These are phyloP conservation scores for Chlamydotis undulata DNA, from an alignment of 2,113 vertebrate genomes.

Conservation along the genomic window DNA sequence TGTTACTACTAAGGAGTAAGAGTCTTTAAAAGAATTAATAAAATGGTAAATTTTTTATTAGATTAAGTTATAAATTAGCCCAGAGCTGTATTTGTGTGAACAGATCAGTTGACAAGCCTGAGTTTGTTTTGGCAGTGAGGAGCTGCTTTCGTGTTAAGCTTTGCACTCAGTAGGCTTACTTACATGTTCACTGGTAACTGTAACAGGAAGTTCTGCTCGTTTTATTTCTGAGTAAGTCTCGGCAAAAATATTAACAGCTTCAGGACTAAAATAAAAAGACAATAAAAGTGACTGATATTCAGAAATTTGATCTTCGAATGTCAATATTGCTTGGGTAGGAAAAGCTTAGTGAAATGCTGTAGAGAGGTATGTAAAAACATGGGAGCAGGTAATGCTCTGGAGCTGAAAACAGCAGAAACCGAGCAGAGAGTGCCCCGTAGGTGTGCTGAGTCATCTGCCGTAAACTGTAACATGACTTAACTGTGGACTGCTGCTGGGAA, in stretches of 20 bases:
- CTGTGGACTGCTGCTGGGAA: neutral
- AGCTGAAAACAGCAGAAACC: neutral
- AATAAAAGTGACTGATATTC: neutral
- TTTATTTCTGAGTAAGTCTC: neutral
- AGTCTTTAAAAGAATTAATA: neutral
- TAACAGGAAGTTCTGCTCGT: neutral
- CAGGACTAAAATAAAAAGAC: neutral
- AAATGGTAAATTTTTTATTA: neutral
- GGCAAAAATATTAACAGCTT: neutral
- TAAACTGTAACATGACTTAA: neutral
- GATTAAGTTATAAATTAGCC: neutral
- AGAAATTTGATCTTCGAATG: neutral
- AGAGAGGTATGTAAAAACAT: neutral
- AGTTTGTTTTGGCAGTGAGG: constrained; percentile 29
- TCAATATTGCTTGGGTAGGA: neutral
- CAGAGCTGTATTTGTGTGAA: neutral
- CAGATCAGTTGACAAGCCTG: neutral
- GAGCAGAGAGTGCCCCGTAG: neutral
- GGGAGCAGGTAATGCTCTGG: neutral
- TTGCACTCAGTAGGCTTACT: neutral
- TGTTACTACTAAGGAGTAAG: neutral
- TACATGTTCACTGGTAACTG: neutral
- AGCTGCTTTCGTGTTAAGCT: neutral
- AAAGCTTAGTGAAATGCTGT: neutral
- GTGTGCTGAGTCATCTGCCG: constrained; percentile 55